Base-by-base conservation (phyloP, 2,888 invertebrate genomes). In the Poecilobothrus nobilitatus region DNA sequence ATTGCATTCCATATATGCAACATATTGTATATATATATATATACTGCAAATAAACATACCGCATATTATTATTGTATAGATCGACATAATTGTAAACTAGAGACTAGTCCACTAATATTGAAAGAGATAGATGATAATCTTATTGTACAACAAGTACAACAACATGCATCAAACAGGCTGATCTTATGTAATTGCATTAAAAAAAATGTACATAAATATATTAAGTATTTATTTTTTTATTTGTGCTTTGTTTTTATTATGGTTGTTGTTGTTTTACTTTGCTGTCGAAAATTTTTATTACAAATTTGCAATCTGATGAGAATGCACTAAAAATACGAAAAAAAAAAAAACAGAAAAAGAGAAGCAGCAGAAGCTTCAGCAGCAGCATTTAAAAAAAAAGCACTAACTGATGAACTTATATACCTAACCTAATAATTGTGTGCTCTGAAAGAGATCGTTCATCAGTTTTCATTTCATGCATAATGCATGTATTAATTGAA, bases 121-220 rank as follows among this genome's bases (percentile, higher is more conserved):
- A 53, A n/a, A 53, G 27, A 27, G 27, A 27, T 27, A 27, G 27
- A 27, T 53, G 18, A 53, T 53, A 53, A 53, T 53, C 53, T 53
- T 8, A 18, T 37, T 18, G 53, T 53, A 53, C 12, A 37, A 27
- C 41, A 41, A 41, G 41, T 41, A 41, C 41, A 12, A 41, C 41
- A 41, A 53, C 53, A 53, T 53, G 53, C 53, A 53, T 53, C 53
- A 53, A 27, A 53, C 53, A 53, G 53, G 53, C 53, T 53, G n/a
- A 18, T 53, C 18, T 53, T 53, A 53, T 53, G 53, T 53, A 53
- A 53, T 53, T 53, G 53, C 18, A 53, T 53, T 18, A 53, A 53
- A 53, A 44, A 41, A 12, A 27, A 27, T 27, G 27, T 27, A 53
- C 53, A 53, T 18, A 53, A 53, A 53, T 18, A 27, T 27, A 27